Evolutionary conservation across 2,113 vertebrate species (phyloP).

Genomic region (Alligator mississippiensis): DNA sequence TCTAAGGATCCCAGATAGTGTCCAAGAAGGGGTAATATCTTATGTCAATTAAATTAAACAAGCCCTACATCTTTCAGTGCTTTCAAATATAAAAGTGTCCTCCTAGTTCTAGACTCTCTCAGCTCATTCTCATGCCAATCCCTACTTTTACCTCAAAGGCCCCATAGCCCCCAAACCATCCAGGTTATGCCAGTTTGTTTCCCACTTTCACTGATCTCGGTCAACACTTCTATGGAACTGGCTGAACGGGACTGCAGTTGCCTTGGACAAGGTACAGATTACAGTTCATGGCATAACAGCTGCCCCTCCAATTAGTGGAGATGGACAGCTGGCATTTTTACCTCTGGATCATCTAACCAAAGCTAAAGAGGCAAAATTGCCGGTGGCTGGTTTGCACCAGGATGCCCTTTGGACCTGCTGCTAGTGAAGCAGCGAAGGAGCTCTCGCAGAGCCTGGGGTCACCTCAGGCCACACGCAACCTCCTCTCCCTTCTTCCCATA

Average conservation of each 20-base stretch:
- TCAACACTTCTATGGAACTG: neutral
- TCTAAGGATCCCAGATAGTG: slow-evolving; percentile 63
- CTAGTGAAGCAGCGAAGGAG: neutral
- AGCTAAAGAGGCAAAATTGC: neutral
- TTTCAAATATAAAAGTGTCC: slow-evolving; percentile 43
- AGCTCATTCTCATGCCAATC: neutral
- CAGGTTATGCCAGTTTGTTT: neutral
- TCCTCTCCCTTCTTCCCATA: neutral
- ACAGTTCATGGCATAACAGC: neutral
- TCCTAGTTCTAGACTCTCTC: neutral
- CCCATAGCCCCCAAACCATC: neutral
- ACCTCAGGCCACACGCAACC: neutral
- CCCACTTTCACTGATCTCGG: neutral
- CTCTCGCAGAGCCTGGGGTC: neutral
- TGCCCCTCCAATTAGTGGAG: neutral
- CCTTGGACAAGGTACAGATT: neutral
- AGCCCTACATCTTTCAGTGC: slow-evolving; percentile 57
- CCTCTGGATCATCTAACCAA: neutral
- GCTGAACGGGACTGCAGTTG: neutral
- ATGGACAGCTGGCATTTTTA: neutral
- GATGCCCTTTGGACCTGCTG: neutral
- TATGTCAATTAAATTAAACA: slow-evolving; percentile 65
- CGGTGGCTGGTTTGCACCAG: neutral
- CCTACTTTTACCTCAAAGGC: neutral
- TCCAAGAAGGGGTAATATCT: slow-evolving; percentile 62